Percentiles rank a stretch among this genome's conserved stretches.
Evolutionary conservation across 1,140 invertebrate genomes (phyloP).

Genomic region (Doryteuthis pealeii): DNA sequence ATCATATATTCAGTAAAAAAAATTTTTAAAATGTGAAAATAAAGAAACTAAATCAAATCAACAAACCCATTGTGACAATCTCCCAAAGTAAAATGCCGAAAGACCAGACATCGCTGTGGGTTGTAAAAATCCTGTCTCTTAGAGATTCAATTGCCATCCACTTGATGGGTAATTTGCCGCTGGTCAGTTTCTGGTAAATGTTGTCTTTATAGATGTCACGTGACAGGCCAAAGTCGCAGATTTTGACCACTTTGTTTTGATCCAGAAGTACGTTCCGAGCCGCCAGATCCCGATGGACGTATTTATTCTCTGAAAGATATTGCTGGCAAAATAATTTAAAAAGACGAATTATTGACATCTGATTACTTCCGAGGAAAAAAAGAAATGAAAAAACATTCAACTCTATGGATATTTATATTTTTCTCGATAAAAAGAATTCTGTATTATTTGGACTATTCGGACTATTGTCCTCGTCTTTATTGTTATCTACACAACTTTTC

Average conservation of each 20-base stretch:
- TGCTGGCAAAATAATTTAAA: constrained; percentile 53
- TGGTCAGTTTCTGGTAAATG: constrained; percentile 33
- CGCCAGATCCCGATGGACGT: constrained; percentile 40
- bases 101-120: constrained; percentile 55
- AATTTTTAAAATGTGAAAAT: no score
- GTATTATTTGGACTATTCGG: no score
- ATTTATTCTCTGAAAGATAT: constrained; percentile 46
- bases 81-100: constrained; percentile 56
- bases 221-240: constrained; percentile 42
- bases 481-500: no score
- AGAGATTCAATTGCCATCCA: constrained; percentile 55
- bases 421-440: no score
- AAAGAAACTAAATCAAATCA: no score
- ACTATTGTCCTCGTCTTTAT: no score
- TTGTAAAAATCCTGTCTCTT: constrained; percentile 37
- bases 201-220: constrained; percentile 38
- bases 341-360: no score
- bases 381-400: no score
- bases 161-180: constrained; percentile 48
- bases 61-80: constrained; percentile 51
- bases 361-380: no score
- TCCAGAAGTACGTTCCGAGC: constrained; percentile 38
- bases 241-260: constrained; percentile 34
- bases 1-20: no score
- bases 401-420: no score